Base-by-base conservation (phyloP, 2,888 invertebrate genomes). In the Apamea epomidion region DNA sequence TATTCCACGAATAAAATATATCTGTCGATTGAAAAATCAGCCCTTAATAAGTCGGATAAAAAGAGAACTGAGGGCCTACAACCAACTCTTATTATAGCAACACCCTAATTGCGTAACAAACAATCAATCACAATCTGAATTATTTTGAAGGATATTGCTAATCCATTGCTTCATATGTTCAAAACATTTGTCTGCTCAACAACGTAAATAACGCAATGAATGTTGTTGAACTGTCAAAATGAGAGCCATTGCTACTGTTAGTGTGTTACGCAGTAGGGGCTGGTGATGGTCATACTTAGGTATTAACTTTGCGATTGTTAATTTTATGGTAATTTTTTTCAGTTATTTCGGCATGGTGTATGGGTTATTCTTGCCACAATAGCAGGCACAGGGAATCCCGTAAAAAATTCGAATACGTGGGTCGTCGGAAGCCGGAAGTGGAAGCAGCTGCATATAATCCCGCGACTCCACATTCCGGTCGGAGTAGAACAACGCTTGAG, bases 401-500 rank as follows among this genome's bases (percentile, higher is more conserved):
- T 62, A 29, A 65, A 64, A 65, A 12, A 14, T 25, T 7, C 37
- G 37, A 65, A 37, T 37, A 25, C 4, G 37, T 25, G 14, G 12
- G 21, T 65, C 12, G 0, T 37, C 12, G 1, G 21, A 37, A 37
- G 65, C 21, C 21, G 65, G 12, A 37, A 37, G 12, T 14, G 25
- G 37, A 25, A 65, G 6, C 37, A 37, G 37, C 16, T 62, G 3
- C 65, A 62, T 21, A 21, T 12, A 25, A 37, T 99, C 99, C 73
- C 99, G 97, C 6, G 98, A 98, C 97, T 99, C 99, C 90, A 99
- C 99, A 95, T 99, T 99, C 91, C 99, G 98, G 97, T 99, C 99
- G 1, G 99, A 99, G 97, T 99, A 99, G 98, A 99, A 99, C 94
- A 99, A 99, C 99, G 97, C 89, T 99, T 97, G 87, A 99, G 97